Base-by-base conservation (phyloP, 2,888 invertebrate species). In the Blastobasis adustella region DNA sequence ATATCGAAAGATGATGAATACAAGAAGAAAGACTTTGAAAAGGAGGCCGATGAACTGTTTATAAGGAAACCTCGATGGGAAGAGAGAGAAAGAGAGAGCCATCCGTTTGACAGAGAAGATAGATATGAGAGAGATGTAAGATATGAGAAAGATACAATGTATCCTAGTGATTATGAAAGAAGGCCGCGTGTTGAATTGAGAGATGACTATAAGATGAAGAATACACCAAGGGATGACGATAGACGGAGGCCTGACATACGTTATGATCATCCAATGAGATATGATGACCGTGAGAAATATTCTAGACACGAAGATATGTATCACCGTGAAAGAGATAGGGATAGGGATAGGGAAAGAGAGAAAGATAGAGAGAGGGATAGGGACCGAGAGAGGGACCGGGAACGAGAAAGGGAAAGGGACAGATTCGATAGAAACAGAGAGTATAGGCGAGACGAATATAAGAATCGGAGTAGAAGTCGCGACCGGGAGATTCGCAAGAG, bases 1-100 rank as follows among this genome's bases (percentile, higher is more conserved):
- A 90, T 82, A 65, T 88, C 90, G 49, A 90, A 85, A 59, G 79
- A 84, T 52, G 70, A 69, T 36, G 85, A 83, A 45, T 62, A 62
- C 37, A 79, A 69, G 56, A 79, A 67, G 54, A 78, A 63, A 54
- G 76, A 83, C 63, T 83, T 80, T 64, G 82, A 82, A 61, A 77
- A 64, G 58, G 84, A 84, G 70, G 76, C 66, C 10, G 82, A 83
- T 57, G 79, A 81, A 41, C 57, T 86, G 54, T 86, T 80, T 59
- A 48, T 63, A 23, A 78, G 76, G 55, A 75, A 75, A 59, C 65
- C 75, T 9, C 67, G 71, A 56, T 69, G 71, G 55, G 23, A 37
- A 39, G 79, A 73, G 58, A 4, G 58, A 53, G 57, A 47, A 55
- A 45, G 50, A 42, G 44, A 50, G 37, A 44, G 52, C 6, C 47